phyloP scores from a whole-genome alignment of 1,140 invertebrate genomes.

The Ylistrum balloti region DNA sequence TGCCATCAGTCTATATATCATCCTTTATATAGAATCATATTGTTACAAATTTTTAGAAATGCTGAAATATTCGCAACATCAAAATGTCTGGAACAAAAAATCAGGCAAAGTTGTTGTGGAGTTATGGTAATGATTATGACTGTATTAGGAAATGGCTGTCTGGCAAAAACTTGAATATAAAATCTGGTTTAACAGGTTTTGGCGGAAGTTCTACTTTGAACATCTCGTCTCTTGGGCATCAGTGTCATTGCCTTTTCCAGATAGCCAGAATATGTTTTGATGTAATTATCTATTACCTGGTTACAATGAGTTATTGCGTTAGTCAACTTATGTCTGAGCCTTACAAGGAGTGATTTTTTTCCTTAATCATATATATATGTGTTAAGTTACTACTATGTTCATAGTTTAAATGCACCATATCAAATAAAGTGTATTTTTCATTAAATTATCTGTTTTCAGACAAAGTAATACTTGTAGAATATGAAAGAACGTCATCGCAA shows the following conservation, averaged over 20 bases:
- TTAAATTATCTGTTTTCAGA: too few species aligned
- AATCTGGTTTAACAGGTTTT: constrained; percentile 5
- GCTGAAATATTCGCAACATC: neutral
- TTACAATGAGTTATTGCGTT: too few species aligned
- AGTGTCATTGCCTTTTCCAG: neutral
- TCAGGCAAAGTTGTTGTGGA: neutral
- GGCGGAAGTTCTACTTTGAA: too few species aligned
- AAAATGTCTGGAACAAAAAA: neutral
- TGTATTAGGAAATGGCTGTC: neutral
- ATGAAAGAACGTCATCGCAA: too few species aligned
- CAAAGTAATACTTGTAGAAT: too few species aligned
- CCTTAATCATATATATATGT: too few species aligned
- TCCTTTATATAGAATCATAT: too few species aligned
- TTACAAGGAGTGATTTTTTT: too few species aligned
- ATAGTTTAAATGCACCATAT: too few species aligned
- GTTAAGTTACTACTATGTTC: too few species aligned
- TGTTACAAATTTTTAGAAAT: neutral
- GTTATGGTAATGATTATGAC: neutral
- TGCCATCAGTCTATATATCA: neutral
- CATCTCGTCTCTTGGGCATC: neutral
- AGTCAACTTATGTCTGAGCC: too few species aligned
- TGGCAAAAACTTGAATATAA: neutral
- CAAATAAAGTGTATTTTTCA: too few species aligned
- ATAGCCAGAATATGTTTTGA: neutral
- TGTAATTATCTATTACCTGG: neutral